Percentiles rank a stretch among this genome's conserved stretches.
phyloP scores from a whole-genome alignment of 2,888 invertebrate species.

The Sicus ferrugineus region DNA sequence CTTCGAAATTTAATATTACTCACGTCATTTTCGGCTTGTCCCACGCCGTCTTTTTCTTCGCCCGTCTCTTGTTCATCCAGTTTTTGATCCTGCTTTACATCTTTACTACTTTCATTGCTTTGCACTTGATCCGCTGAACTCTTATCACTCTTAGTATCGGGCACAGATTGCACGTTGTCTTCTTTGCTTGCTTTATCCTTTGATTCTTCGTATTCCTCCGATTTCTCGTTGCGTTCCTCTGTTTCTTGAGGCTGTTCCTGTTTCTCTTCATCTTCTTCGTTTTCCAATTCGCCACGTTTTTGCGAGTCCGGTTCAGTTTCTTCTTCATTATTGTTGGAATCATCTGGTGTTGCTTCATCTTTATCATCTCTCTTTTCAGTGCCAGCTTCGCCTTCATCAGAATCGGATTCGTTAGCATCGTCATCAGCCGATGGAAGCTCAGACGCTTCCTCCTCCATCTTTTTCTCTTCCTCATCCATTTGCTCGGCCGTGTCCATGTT shows the following conservation, averaged over 20 bases:
- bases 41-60: slow-evolving; percentile 72
- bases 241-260: slow-evolving; percentile 71
- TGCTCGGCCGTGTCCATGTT: slow-evolving; percentile 61
- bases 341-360: slow-evolving; percentile 62
- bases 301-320: slow-evolving; percentile 68
- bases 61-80: slow-evolving; percentile 67
- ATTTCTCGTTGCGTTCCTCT: slow-evolving; percentile 61
- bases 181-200: slow-evolving; percentile 62
- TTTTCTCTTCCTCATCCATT: slow-evolving; percentile 45
- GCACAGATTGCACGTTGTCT: slow-evolving; percentile 61
- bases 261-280: slow-evolving; percentile 69
- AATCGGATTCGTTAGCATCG: slow-evolving; percentile 67
- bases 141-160: slow-evolving; percentile 54
- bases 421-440: slow-evolving; percentile 66
- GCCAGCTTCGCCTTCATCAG: slow-evolving; percentile 57
- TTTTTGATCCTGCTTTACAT: slow-evolving; percentile 65
- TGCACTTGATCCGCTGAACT: slow-evolving; percentile 62
- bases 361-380: slow-evolving; percentile 58
- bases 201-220: slow-evolving; percentile 58
- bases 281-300: slow-evolving; percentile 57
- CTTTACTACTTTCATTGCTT: slow-evolving; percentile 61
- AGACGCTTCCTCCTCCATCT: slow-evolving; percentile 64
- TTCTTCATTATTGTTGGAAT: slow-evolving; percentile 70
- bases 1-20: slow-evolving; percentile 8
- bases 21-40: slow-evolving; percentile 76